These are phyloP conservation scores for Pemphredon lugubris DNA, from an alignment of 2,888 invertebrate species.

Conservation along the genomic window DNA sequence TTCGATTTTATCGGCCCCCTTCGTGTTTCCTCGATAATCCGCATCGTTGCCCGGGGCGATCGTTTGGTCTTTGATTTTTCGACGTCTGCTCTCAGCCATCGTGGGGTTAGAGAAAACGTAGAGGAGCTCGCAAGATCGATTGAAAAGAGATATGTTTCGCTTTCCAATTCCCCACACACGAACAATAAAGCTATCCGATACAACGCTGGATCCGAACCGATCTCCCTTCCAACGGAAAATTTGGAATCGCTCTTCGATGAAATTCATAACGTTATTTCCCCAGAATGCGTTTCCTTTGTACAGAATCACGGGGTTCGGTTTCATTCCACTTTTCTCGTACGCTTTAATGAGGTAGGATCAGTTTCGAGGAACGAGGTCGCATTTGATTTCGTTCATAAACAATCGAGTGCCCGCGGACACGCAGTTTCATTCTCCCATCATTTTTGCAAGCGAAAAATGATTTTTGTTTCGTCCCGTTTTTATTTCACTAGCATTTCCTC, in stretches of 20 bases:
- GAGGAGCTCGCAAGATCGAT: conserved; percentile 21
- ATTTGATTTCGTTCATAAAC: too few relatives aligned
- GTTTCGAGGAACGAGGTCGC: too few relatives aligned
- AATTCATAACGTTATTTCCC: conserved; percentile 8
- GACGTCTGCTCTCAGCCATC: conserved; percentile 29
- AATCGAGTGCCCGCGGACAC: too few relatives aligned
- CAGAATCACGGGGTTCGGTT: too few relatives aligned
- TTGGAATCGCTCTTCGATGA: not conserved
- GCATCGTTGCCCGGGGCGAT: conserved; percentile 24
- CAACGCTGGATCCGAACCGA: not conserved
- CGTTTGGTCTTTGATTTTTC: conserved; percentile 44
- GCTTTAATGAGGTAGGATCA: too few relatives aligned
- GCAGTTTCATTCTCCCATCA: too few relatives aligned
- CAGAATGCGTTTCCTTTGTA: not conserved
- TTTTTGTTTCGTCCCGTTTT: too few relatives aligned
- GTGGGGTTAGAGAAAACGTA: conserved; percentile 4
- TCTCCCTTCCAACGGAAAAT: not conserved
- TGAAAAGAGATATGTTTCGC: conserved; percentile 29
- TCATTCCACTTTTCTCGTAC: too few relatives aligned
- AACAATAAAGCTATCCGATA: not conserved
- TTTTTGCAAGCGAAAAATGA: too few relatives aligned
- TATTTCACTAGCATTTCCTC: too few relatives aligned
- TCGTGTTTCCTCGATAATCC: conserved; percentile 50
- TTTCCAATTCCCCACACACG: conserved; percentile 8
- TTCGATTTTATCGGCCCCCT: conserved; percentile 48